phyloP scores from a whole-genome alignment of 2,888 invertebrate species.

The Ophion ellenae region DNA sequence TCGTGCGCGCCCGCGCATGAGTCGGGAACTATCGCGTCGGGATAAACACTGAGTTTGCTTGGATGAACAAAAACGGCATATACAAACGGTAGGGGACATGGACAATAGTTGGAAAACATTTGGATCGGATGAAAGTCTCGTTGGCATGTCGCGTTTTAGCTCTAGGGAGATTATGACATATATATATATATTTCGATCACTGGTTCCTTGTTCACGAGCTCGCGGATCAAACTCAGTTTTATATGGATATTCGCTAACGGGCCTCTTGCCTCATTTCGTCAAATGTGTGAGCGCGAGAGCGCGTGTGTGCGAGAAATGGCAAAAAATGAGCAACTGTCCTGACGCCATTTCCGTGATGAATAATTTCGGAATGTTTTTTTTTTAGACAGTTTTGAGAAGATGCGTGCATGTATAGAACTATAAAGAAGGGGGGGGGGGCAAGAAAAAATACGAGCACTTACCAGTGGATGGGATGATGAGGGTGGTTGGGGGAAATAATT shows the following conservation, averaged over 20 bases:
- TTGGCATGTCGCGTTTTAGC: not conserved
- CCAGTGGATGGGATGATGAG: not conserved
- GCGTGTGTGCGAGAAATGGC: not conserved
- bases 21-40: not conserved
- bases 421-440: not conserved
- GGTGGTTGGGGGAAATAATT: not conserved
- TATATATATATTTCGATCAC: not conserved
- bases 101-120: not conserved
- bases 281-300: not conserved
- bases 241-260: slow-evolving; percentile 20
- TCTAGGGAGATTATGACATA: not conserved
- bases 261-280: slow-evolving; percentile 1
- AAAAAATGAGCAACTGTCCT: not conserved
- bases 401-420: not conserved
- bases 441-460: not conserved
- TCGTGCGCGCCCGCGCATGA: not conserved
- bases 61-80: not conserved
- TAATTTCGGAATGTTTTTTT: not conserved
- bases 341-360: slow-evolving; percentile 2
- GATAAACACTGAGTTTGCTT: not conserved
- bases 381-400: not conserved
- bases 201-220: not conserved
- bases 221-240: not conserved
- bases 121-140: not conserved
- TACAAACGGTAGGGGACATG: not conserved